Evolutionary conservation across 2,888 invertebrate genomes (phyloP), one percentile per base, ranked within the genome.

Genomic region (Tinea pellionella): DNA sequence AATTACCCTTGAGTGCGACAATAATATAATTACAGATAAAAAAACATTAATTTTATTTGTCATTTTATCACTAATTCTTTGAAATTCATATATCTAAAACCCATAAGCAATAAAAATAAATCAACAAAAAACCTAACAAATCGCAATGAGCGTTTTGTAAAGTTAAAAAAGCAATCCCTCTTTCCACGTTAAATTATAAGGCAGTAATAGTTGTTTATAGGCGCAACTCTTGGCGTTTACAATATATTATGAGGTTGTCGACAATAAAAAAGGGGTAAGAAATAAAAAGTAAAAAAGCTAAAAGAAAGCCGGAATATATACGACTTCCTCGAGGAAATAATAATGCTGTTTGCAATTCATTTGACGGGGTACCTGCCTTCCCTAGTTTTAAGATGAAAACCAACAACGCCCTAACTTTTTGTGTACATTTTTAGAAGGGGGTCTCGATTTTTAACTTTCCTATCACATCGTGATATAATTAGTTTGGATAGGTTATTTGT

Each of bases 271-370:
- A 82, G 78, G 83, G 82, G 80, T 80, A 80, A 73, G 71, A 69
- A 72, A 81, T 43, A 79, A 79, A 85, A 85, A 80, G 75, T 77
- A 79, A 76, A 71, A 72, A 82, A 82, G 82, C 77, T 85, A 85
- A 87, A 86, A 85, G 84, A 86, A 85, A 86, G 74, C 74, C 68
- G 75, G 82, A 82, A 87, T 88, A 88, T 87, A 84, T 88, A 88
- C 80, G 88, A 86, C 88, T 88, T 88, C 88, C 88, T 81, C 69
- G 70, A 86, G 86, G 87, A 86, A 88, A 88, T 88, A 88, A 88
- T 88, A 88, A 88, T 85, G 82, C 86, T 88, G 88, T 88, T 88
- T 88, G 86, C 88, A 88, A 88, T 88, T 88, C 88, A 88, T 88
- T 88, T 88, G 83, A 71, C 75, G 69, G 72, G 75, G 80, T 86